Percentiles rank a stretch among this genome's conserved stretches.
Evolutionary conservation across 2,888 invertebrate species (phyloP).

Genomic region (Acanthococcus lagerstroemiae): DNA sequence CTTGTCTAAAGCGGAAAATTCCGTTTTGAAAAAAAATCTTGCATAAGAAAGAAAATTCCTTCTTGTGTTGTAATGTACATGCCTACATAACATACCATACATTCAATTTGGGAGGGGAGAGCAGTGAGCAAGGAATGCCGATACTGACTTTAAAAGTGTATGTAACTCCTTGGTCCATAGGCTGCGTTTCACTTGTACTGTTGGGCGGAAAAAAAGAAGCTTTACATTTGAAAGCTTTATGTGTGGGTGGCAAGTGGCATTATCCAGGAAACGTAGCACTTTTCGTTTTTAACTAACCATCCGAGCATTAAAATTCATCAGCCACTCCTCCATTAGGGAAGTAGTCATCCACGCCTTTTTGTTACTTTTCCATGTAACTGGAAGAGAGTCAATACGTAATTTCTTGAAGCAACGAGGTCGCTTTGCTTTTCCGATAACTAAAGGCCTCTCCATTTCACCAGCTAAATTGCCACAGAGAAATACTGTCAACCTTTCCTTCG

Average conservation of each 20-base stretch:
- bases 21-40: too few species aligned
- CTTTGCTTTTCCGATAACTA: conserved; percentile 35
- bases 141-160: conserved; percentile 17
- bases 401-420: conserved; percentile 32
- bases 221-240: conserved; percentile 25
- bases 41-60: too few species aligned
- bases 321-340: conserved; percentile 28
- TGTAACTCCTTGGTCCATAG: conserved; percentile 16
- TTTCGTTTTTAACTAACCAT: conserved; percentile 12
- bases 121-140: too few species aligned
- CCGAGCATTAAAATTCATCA: conserved; percentile 16
- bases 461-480: conserved; percentile 36
- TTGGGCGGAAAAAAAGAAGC: conserved; percentile 7
- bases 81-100: too few species aligned
- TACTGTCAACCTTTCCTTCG: conserved; percentile 37
- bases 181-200: conserved; percentile 2
- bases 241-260: conserved; percentile 28
- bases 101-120: too few species aligned
- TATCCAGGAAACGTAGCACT: conserved; percentile 30
- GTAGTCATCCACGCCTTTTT: conserved; percentile 36
- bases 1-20: too few species aligned
- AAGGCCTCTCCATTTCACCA: conserved; percentile 30
- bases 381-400: conserved; percentile 16
- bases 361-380: conserved; percentile 34
- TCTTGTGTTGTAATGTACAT: too few species aligned